Evolutionary conservation across 2,113 vertebrate genomes (phyloP).

Genomic region (Percina caprodes): DNA sequence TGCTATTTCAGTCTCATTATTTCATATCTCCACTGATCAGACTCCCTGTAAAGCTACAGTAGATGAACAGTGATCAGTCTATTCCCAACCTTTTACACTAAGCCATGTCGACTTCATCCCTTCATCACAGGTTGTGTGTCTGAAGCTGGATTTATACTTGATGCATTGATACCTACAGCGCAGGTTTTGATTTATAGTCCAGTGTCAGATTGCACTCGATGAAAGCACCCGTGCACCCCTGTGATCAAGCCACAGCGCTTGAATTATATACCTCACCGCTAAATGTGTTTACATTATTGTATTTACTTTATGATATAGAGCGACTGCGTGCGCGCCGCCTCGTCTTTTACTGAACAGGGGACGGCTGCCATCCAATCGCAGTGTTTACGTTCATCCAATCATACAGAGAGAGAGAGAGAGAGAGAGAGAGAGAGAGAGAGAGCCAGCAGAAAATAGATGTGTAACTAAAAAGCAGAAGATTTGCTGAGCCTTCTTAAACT

Average conservation of each 20-base stretch:
- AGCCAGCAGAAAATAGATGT: background rate
- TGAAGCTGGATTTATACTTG: slow-evolving; percentile 1
- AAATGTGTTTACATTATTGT: slow-evolving; percentile 13
- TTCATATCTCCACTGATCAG: background rate
- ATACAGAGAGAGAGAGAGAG: background rate
- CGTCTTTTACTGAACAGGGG: background rate
- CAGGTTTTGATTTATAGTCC: background rate
- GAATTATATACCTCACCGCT: background rate
- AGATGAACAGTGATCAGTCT: background rate
- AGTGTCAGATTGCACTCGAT: background rate
- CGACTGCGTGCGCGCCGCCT: background rate
- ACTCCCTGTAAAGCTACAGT: background rate
- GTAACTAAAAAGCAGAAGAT: background rate
- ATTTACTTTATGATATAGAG: slow-evolving; percentile 18
- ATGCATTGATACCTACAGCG: background rate
- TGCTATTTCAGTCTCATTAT: too few species aligned
- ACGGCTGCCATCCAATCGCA: background rate
- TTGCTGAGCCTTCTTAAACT: background rate
- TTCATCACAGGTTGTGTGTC: background rate
- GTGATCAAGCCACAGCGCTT: background rate
- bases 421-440: background rate
- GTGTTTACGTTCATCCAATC: background rate
- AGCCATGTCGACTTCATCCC: background rate
- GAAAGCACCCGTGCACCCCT: background rate
- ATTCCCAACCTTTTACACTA: background rate